These are phyloP conservation scores for Dione juno DNA, from an alignment of 2,888 invertebrate genomes.

Conservation along the genomic window DNA sequence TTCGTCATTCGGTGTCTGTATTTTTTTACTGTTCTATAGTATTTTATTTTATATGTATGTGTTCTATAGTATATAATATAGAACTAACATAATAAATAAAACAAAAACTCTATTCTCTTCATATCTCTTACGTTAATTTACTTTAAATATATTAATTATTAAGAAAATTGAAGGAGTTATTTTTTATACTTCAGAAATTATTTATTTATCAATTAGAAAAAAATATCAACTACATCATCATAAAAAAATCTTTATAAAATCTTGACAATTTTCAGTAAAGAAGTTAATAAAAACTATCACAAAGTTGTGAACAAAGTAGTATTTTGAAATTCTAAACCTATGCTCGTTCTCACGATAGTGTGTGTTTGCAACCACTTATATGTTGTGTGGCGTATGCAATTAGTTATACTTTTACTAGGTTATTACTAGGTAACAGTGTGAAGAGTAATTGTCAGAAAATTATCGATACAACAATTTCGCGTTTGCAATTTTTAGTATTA, in stretches of 20 bases:
- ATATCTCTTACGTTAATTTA: no score
- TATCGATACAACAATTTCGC: background rate
- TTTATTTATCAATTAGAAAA: no score
- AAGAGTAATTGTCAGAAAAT: background rate
- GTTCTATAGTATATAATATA: background rate
- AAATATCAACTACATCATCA: no score
- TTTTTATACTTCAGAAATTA: no score
- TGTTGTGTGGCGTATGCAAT: background rate
- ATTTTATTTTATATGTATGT: background rate
- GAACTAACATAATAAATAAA: background rate
- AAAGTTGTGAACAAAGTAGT: constrained; percentile 4
- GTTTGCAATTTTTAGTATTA: background rate
- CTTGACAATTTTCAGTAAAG: background rate
- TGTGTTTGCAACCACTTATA: constrained; percentile 48
- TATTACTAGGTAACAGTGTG: background rate
- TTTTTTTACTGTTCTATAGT: background rate
- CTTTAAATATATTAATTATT: no score
- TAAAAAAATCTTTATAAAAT: background rate
- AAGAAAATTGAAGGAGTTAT: no score
- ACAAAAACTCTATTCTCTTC: no score
- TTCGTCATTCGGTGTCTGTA: constrained; percentile 15
- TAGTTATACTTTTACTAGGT: background rate
- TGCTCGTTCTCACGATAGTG: constrained; percentile 49
- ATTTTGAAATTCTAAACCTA: constrained; percentile 43
- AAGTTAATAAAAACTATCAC: background rate